Conservation (phyloP, 2,797 vertebrate species). For the Brachyalestes nurse region DNA sequence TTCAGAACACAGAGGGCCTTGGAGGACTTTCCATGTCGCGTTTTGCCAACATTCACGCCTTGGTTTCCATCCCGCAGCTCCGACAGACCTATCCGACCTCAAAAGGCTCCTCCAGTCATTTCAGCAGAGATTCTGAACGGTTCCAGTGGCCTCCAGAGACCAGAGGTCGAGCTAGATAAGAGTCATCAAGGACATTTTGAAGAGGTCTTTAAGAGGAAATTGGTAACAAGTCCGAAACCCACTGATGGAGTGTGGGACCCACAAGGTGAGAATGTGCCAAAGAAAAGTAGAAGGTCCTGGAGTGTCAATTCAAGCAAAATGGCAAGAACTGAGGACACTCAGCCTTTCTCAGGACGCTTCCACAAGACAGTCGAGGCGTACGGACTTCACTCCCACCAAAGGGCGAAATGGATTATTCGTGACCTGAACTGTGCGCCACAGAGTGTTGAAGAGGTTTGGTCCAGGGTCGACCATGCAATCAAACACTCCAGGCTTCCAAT, state of each 20-base stretch:
- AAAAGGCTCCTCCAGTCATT: constrained; percentile 81
- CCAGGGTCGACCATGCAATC: constrained; percentile 74
- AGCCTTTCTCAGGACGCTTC: constrained; percentile 79
- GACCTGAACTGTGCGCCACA: constrained; percentile 73
- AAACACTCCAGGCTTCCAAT: constrained; percentile 79
- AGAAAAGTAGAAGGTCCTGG: constrained; percentile 81
- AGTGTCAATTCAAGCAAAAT: constrained; percentile 74
- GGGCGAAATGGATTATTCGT: constrained; percentile 87
- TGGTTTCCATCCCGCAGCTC: constrained; percentile 81
- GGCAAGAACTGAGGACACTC: constrained; percentile 60
- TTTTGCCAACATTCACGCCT: constrained; percentile 79
- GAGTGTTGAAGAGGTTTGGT: constrained; percentile 86
- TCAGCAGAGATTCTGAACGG: constrained; percentile 64
- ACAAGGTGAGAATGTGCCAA: background rate
- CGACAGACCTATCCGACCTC: constrained; percentile 83
- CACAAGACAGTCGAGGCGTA: constrained; percentile 74
- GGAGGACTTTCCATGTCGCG: constrained; percentile 81
- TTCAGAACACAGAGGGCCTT: constrained; percentile 80
- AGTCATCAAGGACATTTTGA: constrained; percentile 62
- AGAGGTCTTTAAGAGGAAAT: constrained; percentile 13
- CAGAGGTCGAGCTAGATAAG: background rate
- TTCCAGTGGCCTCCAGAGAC: constrained; percentile 37
- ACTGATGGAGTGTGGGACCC: background rate
- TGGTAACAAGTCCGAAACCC: background rate
- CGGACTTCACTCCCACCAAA: constrained; percentile 82